phyloP scores from a whole-genome alignment of 2,888 invertebrate species.

The Cheilosia variabilis region DNA sequence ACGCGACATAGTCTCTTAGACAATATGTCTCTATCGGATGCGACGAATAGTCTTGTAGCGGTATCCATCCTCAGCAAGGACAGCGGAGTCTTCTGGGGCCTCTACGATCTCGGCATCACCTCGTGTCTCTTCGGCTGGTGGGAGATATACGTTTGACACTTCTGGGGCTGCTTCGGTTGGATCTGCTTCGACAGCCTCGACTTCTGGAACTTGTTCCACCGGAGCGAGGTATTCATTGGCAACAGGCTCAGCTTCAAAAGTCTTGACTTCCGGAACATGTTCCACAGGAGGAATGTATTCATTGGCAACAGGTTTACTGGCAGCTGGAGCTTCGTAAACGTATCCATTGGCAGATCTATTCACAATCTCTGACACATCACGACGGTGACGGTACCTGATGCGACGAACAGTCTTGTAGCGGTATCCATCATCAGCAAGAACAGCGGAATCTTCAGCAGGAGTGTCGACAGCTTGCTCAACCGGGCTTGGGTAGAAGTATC shows the following conservation, averaged over 20 bases:
- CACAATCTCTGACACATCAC: conserved; percentile 59
- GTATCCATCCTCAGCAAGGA: conserved; percentile 60
- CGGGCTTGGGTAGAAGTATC: conserved; percentile 70
- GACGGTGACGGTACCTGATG: conserved; percentile 56
- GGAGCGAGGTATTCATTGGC: conserved; percentile 30
- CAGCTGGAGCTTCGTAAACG: conserved; percentile 42
- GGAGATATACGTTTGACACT: conserved; percentile 74
- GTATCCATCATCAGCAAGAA: conserved; percentile 60
- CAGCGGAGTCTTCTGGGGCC: conserved; percentile 9
- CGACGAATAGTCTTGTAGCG: conserved; percentile 50
- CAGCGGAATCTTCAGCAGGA: conserved; percentile 42
- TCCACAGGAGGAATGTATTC: conserved; percentile 39
- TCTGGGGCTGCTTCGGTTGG: conserved; percentile 30
- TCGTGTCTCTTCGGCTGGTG: conserved; percentile 30
- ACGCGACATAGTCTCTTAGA: conserved; percentile 75
- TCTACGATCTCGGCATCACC: conserved; percentile 36
- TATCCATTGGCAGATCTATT: conserved; percentile 31
- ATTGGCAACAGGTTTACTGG: conserved; percentile 19
- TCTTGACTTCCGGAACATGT: conserved; percentile 25
- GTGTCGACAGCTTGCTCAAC: conserved; percentile 43
- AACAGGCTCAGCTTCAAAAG: neutral
- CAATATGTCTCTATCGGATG: conserved; percentile 78
- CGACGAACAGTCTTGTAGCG: conserved; percentile 51
- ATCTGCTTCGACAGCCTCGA: conserved; percentile 1
- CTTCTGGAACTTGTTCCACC: conserved; percentile 31